Conservation (phyloP, 1,140 invertebrate genomes). For the Trichomalopsis sarcophagae region DNA sequence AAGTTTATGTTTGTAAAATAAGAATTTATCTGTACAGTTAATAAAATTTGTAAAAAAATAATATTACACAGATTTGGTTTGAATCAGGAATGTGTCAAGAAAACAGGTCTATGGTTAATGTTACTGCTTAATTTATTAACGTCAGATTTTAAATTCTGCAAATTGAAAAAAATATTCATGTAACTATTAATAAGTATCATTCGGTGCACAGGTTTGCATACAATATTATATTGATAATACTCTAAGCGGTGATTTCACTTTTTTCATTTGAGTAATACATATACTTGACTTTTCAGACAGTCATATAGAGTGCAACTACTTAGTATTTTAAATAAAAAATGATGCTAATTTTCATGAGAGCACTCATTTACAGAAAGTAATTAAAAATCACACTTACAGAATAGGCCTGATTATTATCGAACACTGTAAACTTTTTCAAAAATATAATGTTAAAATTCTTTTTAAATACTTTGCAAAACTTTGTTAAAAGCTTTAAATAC, state of each 20-base stretch:
- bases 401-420: constrained; percentile 61
- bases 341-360: background rate
- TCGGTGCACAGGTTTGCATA: background rate
- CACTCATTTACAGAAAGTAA: background rate
- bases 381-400: constrained; percentile 55
- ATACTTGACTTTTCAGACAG: background rate
- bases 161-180: constrained; percentile 4
- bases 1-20: background rate
- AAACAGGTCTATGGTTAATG: too few relatives aligned
- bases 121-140: constrained; percentile 9
- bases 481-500: constrained; percentile 20
- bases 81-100: background rate
- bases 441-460: constrained; percentile 36
- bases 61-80: background rate
- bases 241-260: constrained; percentile 17
- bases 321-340: background rate
- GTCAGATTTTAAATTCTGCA: background rate
- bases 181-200: background rate
- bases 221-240: constrained; percentile 23
- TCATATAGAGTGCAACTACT: background rate
- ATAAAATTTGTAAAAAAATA: constrained; percentile 26
- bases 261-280: constrained; percentile 27
- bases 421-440: constrained; percentile 38
- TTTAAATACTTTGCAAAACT: constrained; percentile 22
- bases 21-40: background rate